These are phyloP conservation scores for Drosophila kanapiae DNA, from an alignment of 1,140 invertebrate species.

Conservation along the genomic window DNA sequence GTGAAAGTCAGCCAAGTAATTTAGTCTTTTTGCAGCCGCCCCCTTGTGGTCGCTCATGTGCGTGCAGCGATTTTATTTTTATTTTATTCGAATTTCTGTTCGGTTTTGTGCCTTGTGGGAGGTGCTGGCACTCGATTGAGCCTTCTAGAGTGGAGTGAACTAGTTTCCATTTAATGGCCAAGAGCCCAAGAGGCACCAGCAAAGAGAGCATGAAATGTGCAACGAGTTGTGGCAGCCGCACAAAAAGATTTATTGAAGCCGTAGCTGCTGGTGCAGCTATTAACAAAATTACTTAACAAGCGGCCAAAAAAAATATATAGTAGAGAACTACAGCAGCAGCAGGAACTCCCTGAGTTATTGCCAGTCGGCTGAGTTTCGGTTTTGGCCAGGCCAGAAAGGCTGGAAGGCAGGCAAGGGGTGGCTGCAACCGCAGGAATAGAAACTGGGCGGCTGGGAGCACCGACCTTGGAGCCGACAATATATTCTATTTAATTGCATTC, in stretches of 20 bases:
- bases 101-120: conserved; percentile 37
- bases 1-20: conserved; percentile 68
- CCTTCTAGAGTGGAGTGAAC: conserved; percentile 73
- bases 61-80: conserved; percentile 70
- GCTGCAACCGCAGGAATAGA: conserved; percentile 30
- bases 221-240: conserved; percentile 78
- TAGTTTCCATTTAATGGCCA: conserved; percentile 75
- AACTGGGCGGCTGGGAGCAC: conserved; percentile 19
- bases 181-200: conserved; percentile 60
- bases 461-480: conserved; percentile 57
- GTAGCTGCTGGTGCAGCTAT: conserved; percentile 63
- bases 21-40: conserved; percentile 7
- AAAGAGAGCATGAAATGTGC: conserved; percentile 83
- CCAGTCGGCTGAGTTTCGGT: conserved; percentile 70
- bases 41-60: conserved; percentile 37
- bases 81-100: conserved; percentile 38
- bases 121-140: conserved; percentile 74
- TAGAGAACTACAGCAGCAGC: conserved; percentile 22
- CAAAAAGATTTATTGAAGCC: conserved; percentile 79
- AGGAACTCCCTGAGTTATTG: conserved; percentile 69
- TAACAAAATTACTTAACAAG: conserved; percentile 84
- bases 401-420: not conserved
- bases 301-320: conserved; percentile 48
- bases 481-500: conserved; percentile 82
- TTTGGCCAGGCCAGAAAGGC: conserved; percentile 44